Conservation (phyloP, 2,113 vertebrate genomes). For the Lanius collurio region DNA sequence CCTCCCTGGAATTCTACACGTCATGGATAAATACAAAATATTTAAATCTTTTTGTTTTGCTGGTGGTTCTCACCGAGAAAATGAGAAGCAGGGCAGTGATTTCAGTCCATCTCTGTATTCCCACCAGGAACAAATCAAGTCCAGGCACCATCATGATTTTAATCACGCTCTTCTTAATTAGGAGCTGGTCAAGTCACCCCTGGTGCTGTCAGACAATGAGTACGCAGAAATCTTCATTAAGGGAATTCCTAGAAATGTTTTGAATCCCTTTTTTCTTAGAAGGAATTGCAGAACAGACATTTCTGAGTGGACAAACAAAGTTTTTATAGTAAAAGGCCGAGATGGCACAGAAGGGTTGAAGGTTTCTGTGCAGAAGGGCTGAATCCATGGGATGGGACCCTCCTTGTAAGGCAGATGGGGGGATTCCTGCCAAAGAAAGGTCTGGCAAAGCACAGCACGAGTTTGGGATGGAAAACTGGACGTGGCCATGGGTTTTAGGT, state of each 20-base stretch:
- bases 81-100: background rate
- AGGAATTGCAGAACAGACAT: background rate
- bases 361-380: background rate
- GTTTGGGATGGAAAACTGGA: background rate
- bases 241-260: slow-evolving; percentile 1
- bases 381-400: background rate
- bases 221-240: background rate
- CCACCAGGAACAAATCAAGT: background rate
- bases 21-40: rapidly evolving
- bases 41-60: background rate
- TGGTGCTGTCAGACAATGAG: background rate
- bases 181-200: background rate
- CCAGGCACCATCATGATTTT: background rate
- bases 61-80: background rate
- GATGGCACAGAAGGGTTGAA: background rate
- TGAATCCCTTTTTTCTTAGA: background rate
- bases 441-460: rapidly evolving
- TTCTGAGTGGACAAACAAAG: background rate
- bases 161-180: background rate
- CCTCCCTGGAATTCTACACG: rapidly evolving
- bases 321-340: background rate
- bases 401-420: background rate
- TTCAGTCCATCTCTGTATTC: background rate
- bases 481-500: rapidly evolving
- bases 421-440: background rate